Evolutionary conservation across 2,113 vertebrate species (phyloP), one percentile per base, ranked within the genome.

Genomic region (Prietella phreatophila): DNA sequence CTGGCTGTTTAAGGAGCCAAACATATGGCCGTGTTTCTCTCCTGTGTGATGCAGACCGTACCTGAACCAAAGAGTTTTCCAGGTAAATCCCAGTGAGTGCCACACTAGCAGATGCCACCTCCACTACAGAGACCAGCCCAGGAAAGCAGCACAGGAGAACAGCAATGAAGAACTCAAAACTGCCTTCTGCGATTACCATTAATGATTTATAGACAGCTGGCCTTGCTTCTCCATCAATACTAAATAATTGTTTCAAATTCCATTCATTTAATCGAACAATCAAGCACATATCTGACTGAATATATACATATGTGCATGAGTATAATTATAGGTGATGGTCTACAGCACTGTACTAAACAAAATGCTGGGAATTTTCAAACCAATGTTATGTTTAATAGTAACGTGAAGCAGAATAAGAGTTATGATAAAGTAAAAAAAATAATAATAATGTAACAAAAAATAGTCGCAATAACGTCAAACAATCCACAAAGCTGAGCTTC

Each of bases 131-230:
- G 39, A 67, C 27, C 82, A 13, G 53, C 82, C 10, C 25, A 78
- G 25, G 27, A 86, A 39, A 79, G 25, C 75, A 11, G 11, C 25
- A 61, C 71, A 76, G 22, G 33, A 58, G 56, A 55, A 61, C 78
- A 58, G 33, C 60, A 19, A 78, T 61, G 55, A 78, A 67, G 82
- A 83, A 83, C 82, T 65, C 61, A 67, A 50, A 65, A 61, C 84
- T 47, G 63, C 79, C 86, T 60, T 7, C 80, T 73, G 22, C 36
- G 61, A 33, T 58, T 88, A 50, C 39, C 63, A 9, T 71, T 65
- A 83, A 85, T 87, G 56, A 87, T 89, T 87, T 63, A 85, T 87
- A 76, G 27, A 30, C 81, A 67, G 76, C 65, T 65, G 56, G 53
- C 50, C 58, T 87, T 79, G 22, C 80, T 82, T 82, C 33, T 22